Conservation (phyloP, 2,888 invertebrate species). For the Lasioglossum leucozonium region DNA sequence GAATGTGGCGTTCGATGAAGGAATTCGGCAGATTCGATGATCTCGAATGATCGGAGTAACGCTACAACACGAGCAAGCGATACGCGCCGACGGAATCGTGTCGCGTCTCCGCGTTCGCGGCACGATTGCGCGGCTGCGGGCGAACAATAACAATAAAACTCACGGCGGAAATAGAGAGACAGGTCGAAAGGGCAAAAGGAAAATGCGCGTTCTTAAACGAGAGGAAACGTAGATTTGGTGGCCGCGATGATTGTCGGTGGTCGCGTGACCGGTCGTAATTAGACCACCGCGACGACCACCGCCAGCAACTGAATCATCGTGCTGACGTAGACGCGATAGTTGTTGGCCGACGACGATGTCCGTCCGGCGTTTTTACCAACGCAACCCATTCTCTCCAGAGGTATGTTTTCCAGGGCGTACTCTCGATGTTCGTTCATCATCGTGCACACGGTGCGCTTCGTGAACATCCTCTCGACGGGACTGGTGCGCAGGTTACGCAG, state of each 20-base stretch:
- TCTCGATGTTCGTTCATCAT: conserved; percentile 93
- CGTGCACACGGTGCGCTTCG: conserved; percentile 93
- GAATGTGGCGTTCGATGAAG: neutral
- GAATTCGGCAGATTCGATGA: neutral
- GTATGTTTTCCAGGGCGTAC: conserved; percentile 92
- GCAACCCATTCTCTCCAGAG: conserved; percentile 93
- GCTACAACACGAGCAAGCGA: neutral
- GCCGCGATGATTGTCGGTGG: conserved; percentile 20
- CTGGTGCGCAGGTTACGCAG: conserved; percentile 91
- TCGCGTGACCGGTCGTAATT: conserved; percentile 34
- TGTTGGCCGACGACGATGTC: conserved; percentile 70
- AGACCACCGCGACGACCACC: conserved; percentile 35
- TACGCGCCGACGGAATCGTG: conserved; percentile 48
- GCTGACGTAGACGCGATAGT: conserved; percentile 29
- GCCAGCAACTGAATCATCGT: conserved; percentile 41
- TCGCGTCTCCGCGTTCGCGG: conserved; percentile 67
- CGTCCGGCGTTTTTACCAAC: conserved; percentile 87
- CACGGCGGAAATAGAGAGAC: neutral
- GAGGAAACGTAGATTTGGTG: neutral
- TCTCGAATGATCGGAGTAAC: neutral
- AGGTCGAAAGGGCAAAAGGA: neutral
- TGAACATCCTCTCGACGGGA: conserved; percentile 95
- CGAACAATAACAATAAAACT: neutral
- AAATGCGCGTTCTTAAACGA: conserved; percentile 1
- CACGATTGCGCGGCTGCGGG: conserved; percentile 47